Evolutionary conservation across 2,888 invertebrate species (phyloP).

Genomic region (Lamellibrachia columna): DNA sequence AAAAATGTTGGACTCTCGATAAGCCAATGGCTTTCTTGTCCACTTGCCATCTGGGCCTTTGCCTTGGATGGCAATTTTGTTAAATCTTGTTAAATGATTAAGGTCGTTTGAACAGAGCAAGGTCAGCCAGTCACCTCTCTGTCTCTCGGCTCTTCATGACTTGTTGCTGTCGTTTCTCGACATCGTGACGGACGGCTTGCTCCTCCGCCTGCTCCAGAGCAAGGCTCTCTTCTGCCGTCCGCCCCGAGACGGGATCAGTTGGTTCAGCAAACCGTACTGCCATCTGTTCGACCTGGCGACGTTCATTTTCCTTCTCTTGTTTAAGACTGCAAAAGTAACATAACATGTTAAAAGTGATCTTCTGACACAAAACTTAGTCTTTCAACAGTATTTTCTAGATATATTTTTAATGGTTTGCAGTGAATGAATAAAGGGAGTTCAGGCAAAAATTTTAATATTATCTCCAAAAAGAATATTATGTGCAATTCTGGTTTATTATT

Average conservation of each 20-base stretch:
- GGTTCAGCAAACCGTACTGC: constrained; percentile 41
- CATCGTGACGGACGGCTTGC: constrained; percentile 44
- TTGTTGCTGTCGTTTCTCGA: constrained; percentile 41
- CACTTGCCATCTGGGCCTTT: too few relatives aligned
- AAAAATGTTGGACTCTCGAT: too few relatives aligned
- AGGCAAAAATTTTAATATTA: too few relatives aligned
- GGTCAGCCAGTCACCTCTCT: not conserved
- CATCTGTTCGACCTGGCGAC: constrained; percentile 30
- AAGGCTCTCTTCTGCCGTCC: constrained; percentile 48
- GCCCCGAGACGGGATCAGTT: constrained; percentile 50
- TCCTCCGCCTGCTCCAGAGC: constrained; percentile 50
- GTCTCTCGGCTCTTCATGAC: constrained; percentile 18
- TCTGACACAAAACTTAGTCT: not conserved
- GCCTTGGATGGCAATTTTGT: too few relatives aligned
- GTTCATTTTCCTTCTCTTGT: constrained; percentile 37
- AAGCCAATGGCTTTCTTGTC: too few relatives aligned
- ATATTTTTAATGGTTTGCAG: too few relatives aligned
- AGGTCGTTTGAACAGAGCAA: not conserved
- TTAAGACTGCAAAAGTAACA: constrained; percentile 30
- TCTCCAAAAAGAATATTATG: too few relatives aligned
- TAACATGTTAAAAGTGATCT: not conserved
- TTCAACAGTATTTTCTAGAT: too few relatives aligned
- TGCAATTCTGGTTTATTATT: too few relatives aligned
- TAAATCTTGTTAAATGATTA: too few relatives aligned
- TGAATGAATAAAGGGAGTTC: too few relatives aligned